A percentile compares a stretch with the other conserved stretches of the same genome.
phyloP scores from a whole-genome alignment of 2,797 vertebrate species.

The Chelon auratus region DNA sequence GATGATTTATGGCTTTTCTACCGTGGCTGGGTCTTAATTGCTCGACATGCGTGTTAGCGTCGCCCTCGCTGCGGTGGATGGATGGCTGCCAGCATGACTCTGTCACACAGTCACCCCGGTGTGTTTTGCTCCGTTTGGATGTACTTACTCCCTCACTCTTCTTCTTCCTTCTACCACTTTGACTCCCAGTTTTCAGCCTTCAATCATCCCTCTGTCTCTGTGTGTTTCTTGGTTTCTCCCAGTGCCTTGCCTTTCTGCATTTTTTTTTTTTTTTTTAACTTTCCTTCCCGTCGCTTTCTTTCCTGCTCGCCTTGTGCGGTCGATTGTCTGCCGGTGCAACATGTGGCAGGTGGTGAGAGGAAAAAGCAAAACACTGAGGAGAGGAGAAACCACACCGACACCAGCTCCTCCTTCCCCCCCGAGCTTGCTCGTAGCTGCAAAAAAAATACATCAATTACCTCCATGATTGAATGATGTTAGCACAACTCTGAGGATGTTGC shows the following conservation, averaged over 20 bases:
- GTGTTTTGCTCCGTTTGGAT: conserved; percentile 39
- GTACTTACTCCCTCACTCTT: conserved; percentile 39
- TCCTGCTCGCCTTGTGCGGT: conserved; percentile 38
- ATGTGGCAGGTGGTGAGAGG: conserved; percentile 78
- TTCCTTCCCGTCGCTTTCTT: conserved; percentile 40
- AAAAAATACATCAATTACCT: conserved; percentile 72
- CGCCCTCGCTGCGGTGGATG: conserved; percentile 67
- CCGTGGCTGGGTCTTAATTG: conserved; percentile 70
- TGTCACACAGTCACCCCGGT: conserved; percentile 36
- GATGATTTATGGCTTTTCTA: conserved; percentile 72
- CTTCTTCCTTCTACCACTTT: conserved; percentile 3
- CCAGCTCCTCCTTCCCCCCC: conserved; percentile 53
- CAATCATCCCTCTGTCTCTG: conserved; percentile 22
- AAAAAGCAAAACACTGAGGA: conserved; percentile 40
- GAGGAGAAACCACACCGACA: conserved; percentile 43
- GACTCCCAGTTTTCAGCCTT: conserved; percentile 32
- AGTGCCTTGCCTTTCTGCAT: conserved; percentile 16
- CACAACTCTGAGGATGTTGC: conserved; percentile 67
- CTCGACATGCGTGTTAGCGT: conserved; percentile 72
- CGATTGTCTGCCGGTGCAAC: conserved; percentile 75
- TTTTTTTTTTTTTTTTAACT: conserved; percentile 18
- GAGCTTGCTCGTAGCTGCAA: conserved; percentile 64
- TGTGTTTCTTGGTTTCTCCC: conserved; percentile 25
- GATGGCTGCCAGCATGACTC: conserved; percentile 72
- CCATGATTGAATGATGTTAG: conserved; percentile 78